These are phyloP conservation scores for Caenorhabditis drosophilae DNA, from an alignment of 2,888 invertebrate species.

Conservation along the genomic window DNA sequence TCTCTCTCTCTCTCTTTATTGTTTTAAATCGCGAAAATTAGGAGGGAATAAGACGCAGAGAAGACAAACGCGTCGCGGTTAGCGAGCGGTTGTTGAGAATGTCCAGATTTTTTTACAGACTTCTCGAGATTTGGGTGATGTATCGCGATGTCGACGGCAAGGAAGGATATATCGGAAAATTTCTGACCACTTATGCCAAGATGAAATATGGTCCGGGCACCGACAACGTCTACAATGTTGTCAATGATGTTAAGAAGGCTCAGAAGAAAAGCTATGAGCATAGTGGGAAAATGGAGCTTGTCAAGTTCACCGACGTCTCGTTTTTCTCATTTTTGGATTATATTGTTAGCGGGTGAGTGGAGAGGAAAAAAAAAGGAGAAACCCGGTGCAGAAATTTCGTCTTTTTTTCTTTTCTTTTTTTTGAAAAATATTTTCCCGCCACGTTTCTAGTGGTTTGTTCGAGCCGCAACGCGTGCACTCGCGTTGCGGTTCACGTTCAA, in stretches of 20 bases:
- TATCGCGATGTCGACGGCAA: constrained; percentile 54
- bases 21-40: too few species aligned
- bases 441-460: too few species aligned
- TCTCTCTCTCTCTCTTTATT: too few species aligned
- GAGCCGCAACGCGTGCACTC: too few species aligned
- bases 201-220: constrained; percentile 58
- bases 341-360: constrained; percentile 54
- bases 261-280: constrained; percentile 54
- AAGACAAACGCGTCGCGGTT: too few species aligned
- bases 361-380: neutral
- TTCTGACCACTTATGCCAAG: constrained; percentile 55
- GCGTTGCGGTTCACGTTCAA: too few species aligned
- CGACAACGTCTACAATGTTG: constrained; percentile 53
- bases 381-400: neutral
- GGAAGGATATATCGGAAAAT: constrained; percentile 55
- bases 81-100: too few species aligned
- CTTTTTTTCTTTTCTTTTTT: too few species aligned
- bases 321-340: constrained; percentile 65
- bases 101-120: constrained; percentile 28
- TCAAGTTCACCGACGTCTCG: constrained; percentile 62
- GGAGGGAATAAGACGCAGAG: too few species aligned
- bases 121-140: constrained; percentile 52
- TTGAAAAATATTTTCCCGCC: too few species aligned
- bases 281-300: constrained; percentile 62
- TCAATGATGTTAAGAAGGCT: constrained; percentile 53